Conservation (phyloP, 2,113 vertebrate species). For the Riparia riparia region DNA sequence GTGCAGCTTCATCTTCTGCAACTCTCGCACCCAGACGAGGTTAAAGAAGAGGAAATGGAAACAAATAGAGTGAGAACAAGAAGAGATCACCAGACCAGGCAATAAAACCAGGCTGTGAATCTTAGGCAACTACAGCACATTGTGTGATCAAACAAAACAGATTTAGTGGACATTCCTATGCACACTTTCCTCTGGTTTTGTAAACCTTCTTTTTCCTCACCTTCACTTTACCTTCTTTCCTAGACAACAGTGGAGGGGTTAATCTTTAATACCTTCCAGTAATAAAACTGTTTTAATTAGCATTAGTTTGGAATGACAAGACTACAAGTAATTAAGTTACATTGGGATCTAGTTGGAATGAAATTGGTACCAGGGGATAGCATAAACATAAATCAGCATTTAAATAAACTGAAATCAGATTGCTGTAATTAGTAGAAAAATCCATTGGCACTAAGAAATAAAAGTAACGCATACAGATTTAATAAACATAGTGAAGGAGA, state of each 20-base stretch:
- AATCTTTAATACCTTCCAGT: slow-evolving; percentile 63
- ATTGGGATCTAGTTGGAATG: slow-evolving; percentile 72
- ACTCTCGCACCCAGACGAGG: not conserved
- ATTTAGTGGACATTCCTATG: not conserved
- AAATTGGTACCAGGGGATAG: slow-evolving; percentile 74
- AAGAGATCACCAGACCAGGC: not conserved
- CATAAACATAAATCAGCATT: slow-evolving; percentile 73
- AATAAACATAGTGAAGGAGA: slow-evolving; percentile 15
- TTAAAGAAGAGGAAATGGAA: not conserved
- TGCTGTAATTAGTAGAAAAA: slow-evolving; percentile 72
- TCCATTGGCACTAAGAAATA: slow-evolving; percentile 50
- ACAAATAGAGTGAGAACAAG: not conserved
- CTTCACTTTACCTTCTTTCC: slow-evolving; percentile 9
- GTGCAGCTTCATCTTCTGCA: not conserved
- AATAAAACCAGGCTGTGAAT: not conserved
- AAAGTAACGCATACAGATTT: slow-evolving; percentile 69
- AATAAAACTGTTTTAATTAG: slow-evolving; percentile 73
- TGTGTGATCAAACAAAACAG: not conserved
- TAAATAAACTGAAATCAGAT: slow-evolving; percentile 76
- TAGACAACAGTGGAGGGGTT: slow-evolving; percentile 41
- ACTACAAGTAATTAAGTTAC: slow-evolving; percentile 74
- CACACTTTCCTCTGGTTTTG: not conserved
- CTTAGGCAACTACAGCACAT: not conserved
- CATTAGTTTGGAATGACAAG: slow-evolving; percentile 65
- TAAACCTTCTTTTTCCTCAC: not conserved